Percentiles rank a stretch among this genome's conserved stretches.
Evolutionary conservation across 2,797 vertebrate species (phyloP).

Genomic region (Mionectes olivaceus): DNA sequence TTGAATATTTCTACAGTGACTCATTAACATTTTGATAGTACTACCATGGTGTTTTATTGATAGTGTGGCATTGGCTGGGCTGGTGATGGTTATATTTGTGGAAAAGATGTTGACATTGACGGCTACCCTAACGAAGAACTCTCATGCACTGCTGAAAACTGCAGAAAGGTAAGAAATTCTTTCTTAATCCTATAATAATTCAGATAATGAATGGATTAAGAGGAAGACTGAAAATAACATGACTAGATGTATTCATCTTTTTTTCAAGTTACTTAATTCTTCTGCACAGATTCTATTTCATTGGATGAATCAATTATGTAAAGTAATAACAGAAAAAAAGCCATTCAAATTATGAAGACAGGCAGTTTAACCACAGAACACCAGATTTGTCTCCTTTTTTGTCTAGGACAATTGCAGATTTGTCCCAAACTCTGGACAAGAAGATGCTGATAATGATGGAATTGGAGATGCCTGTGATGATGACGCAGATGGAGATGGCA

Average conservation of each 20-base stretch:
- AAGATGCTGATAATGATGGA: slow-evolving; percentile 91
- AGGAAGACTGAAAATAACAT: not conserved
- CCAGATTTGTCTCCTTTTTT: not conserved
- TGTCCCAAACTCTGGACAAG: slow-evolving; percentile 97
- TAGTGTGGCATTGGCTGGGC: slow-evolving; percentile 98
- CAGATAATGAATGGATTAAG: not conserved
- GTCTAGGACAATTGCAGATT: slow-evolving; percentile 92
- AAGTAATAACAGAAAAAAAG: not conserved
- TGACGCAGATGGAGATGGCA: slow-evolving; percentile 95
- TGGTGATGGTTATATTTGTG: slow-evolving; percentile 94
- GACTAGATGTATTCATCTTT: not conserved
- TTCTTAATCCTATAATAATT: not conserved
- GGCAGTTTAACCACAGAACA: not conserved
- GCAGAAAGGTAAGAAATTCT: slow-evolving; percentile 87
- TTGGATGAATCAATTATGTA: not conserved
- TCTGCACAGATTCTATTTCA: not conserved
- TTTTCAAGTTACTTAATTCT: not conserved
- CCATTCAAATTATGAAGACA: not conserved
- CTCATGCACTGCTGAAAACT: slow-evolving; percentile 86
- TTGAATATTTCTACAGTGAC: not conserved
- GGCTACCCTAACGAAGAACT: slow-evolving; percentile 96
- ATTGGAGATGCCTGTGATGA: slow-evolving; percentile 92
- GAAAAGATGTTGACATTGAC: slow-evolving; percentile 97
- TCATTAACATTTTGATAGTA: not conserved
- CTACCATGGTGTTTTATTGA: slow-evolving; percentile 31